Conservation (phyloP, 2,113 vertebrate genomes). For the Hypomesus transpacificus region DNA sequence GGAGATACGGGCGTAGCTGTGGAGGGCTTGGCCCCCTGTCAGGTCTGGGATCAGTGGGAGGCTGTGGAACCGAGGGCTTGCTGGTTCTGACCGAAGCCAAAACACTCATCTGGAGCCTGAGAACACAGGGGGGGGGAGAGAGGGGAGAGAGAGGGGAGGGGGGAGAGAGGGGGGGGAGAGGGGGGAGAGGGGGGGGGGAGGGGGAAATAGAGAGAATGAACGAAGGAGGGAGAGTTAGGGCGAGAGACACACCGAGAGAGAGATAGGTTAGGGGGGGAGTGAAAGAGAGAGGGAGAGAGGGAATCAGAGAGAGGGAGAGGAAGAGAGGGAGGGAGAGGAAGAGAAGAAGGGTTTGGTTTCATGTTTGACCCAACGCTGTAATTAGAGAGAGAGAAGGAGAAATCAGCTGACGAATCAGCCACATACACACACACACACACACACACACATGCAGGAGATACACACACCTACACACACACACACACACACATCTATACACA, state of each 20-base stretch:
- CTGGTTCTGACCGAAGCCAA: constrained; percentile 47
- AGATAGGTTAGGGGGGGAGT: too few species aligned
- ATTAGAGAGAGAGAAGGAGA: constrained; percentile 49
- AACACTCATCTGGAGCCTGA: constrained; percentile 35
- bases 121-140: constrained; percentile 28
- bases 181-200: too few species aligned
- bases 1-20: constrained; percentile 7
- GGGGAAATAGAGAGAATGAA: too few species aligned
- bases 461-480: constrained; percentile 7
- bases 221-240: too few species aligned
- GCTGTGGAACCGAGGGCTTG: constrained; percentile 43
- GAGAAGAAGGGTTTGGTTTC: constrained; percentile 56
- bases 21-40: constrained; percentile 43
- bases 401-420: constrained; percentile 29
- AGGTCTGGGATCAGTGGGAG: constrained; percentile 50
- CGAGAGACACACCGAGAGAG: too few species aligned
- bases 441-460: background rate
- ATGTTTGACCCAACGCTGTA: constrained; percentile 46
- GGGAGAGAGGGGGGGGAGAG: too few species aligned
- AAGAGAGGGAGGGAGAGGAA: background rate
- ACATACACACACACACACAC: constrained; percentile 9
- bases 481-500: constrained; percentile 10
- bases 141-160: constrained; percentile 36
- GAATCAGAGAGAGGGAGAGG: background rate
- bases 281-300: too few species aligned